These are phyloP conservation scores for Atherinomorus stipes DNA, from an alignment of 2,113 vertebrate species.

Conservation along the genomic window DNA sequence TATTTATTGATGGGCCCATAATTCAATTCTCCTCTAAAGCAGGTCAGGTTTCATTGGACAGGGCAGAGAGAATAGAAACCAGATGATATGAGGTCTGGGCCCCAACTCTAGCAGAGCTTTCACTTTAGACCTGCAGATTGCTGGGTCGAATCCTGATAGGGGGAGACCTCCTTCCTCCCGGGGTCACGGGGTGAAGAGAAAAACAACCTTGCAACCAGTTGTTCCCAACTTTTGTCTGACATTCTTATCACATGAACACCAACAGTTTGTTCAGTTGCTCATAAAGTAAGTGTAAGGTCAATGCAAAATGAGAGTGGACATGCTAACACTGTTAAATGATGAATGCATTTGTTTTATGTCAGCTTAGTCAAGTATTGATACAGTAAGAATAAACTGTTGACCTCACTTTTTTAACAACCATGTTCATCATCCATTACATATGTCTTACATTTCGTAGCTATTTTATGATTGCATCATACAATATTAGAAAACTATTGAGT, in stretches of 20 bases:
- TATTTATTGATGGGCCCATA: slow-evolving; percentile 84
- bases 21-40: slow-evolving; percentile 82
- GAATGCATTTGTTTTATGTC: neutral
- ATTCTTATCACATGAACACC: neutral
- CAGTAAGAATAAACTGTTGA: neutral
- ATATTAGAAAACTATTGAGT: no score
- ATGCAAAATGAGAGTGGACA: no score
- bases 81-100: slow-evolving; percentile 78
- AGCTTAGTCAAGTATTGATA: neutral
- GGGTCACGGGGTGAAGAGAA: slow-evolving; percentile 22
- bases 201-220: slow-evolving; percentile 26
- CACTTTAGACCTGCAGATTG: slow-evolving; percentile 55
- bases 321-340: no score
- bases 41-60: slow-evolving; percentile 84
- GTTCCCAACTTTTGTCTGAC: neutral
- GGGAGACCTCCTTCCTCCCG: slow-evolving; percentile 14
- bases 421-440: neutral
- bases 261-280: neutral
- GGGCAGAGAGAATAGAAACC: slow-evolving; percentile 82
- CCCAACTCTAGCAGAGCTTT: slow-evolving; percentile 57
- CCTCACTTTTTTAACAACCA: neutral
- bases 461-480: neutral
- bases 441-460: neutral
- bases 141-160: slow-evolving; percentile 53
- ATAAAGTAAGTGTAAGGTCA: neutral